phyloP scores from a whole-genome alignment of 2,113 vertebrate genomes.

The Oxyura jamaicensis region DNA sequence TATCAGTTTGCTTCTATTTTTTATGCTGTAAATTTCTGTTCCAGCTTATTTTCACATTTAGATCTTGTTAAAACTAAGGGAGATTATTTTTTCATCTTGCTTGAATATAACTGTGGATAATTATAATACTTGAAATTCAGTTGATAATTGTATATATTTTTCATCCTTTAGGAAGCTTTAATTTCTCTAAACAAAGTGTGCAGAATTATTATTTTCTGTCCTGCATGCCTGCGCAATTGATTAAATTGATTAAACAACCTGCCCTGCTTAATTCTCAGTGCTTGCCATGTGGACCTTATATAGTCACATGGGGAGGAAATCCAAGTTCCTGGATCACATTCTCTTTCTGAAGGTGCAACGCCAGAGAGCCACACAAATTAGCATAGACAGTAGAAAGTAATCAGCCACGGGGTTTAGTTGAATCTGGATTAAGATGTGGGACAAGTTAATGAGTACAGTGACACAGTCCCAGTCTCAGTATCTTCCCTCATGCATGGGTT shows the following conservation, averaged over 20 bases:
- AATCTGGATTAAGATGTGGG: conserved; percentile 1
- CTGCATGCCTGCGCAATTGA: background rate
- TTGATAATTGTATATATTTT: background rate
- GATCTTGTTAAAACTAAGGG: background rate
- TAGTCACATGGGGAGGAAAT: background rate
- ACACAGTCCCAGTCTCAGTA: background rate
- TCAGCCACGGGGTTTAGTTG: background rate
- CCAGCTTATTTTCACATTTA: background rate
- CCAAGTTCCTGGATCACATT: background rate
- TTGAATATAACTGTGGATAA: background rate
- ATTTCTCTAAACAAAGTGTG: conserved; percentile 12
- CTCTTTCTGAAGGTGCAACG: background rate
- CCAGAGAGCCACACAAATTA: background rate
- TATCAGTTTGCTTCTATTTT: background rate
- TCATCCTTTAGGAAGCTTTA: background rate
- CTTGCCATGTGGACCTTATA: background rate
- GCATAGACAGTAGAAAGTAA: background rate
- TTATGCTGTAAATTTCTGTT: background rate
- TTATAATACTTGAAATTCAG: background rate
- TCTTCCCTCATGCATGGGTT: background rate
- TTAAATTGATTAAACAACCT: conserved; percentile 10
- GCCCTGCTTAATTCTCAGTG: background rate
- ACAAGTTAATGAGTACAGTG: background rate
- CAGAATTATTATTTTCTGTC: background rate
- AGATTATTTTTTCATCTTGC: background rate